Conservation (phyloP, 1,140 invertebrate species). For the Drosophila mojavensis region DNA sequence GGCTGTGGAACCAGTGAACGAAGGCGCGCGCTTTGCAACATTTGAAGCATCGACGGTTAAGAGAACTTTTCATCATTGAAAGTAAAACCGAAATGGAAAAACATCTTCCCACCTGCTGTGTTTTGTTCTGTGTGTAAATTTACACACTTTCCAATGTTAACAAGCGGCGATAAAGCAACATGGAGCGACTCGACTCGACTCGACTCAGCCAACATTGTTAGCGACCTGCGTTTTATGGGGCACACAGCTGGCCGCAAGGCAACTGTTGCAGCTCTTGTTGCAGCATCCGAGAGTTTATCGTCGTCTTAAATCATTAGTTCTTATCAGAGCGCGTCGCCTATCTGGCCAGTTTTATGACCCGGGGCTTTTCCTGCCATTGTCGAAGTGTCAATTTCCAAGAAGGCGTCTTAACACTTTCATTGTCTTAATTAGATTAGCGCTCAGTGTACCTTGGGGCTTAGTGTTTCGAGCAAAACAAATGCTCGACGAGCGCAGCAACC, state of each 20-base stretch:
- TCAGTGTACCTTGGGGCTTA: slow-evolving; percentile 32
- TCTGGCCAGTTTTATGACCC: slow-evolving; percentile 58
- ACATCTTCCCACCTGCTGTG: slow-evolving; percentile 40
- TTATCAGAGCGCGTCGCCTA: slow-evolving; percentile 59
- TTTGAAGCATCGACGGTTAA: slow-evolving; percentile 9
- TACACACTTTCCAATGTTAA: slow-evolving; percentile 73
- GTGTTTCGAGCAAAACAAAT: no score
- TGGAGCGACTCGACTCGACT: slow-evolving; percentile 42
- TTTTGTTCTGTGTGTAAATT: slow-evolving; percentile 63
- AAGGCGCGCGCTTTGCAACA: neutral
- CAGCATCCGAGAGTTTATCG: slow-evolving; percentile 61
- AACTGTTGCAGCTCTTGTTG: slow-evolving; percentile 43
- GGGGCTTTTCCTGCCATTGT: slow-evolving; percentile 32
- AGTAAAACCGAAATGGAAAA: slow-evolving; percentile 60
- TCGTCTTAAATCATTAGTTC: slow-evolving; percentile 50
- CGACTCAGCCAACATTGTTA: slow-evolving; percentile 28
- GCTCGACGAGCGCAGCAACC: neutral
- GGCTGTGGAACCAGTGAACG: slow-evolving; percentile 13
- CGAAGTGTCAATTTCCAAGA: slow-evolving; percentile 54
- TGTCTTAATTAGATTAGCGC: slow-evolving; percentile 69
- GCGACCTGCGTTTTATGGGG: slow-evolving; percentile 30
- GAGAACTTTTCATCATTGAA: slow-evolving; percentile 54
- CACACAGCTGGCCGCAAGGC: slow-evolving; percentile 31
- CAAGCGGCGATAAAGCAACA: slow-evolving; percentile 69
- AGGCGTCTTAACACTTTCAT: slow-evolving; percentile 67